Evolutionary conservation across 2,797 vertebrate genomes (phyloP), one percentile per base, ranked within the genome.

Genomic region (Myioborus miniatus): DNA sequence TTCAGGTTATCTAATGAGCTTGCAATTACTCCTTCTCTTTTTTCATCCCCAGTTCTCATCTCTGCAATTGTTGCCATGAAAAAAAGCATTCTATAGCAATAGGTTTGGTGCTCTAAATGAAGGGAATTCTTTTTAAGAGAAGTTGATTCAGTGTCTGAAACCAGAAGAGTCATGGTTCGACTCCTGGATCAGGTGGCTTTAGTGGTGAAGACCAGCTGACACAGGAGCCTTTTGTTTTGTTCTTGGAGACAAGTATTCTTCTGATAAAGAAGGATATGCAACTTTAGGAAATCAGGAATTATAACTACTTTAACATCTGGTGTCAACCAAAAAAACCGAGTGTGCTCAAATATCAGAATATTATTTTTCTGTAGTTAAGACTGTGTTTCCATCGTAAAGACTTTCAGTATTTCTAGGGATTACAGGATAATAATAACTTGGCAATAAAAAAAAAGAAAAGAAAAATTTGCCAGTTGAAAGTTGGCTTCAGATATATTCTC

Each of bases 171-270:
- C 15, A 63, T 90, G 93, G 67, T 93, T 94, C 79, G 18, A 93
- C 55, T 97, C 77, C 68, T 88, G 84, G 93, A 68, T 94, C 60
- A 71, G 53, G 79, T 96, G 75, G 37, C 41, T 96, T 18, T 75
- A 87, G 72, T 71, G 74, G 84, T 91, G 70, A 92, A 93, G 96
- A 72, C 89, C 88, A 96, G 92, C 74, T 96, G 94, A 89, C 94
- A 84, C 15, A 65, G 60, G 59, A 65, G 37, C 41, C 58, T 79
- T 90, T 87, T 86, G 41, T 85, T 88, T 89, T 84, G 19, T 50
- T 94, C 37, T 75, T 90, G 59, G 13, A 32, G 87, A 62, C 11
- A 50, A 34, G 23, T 58, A 2, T 49, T 84, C 86, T 93, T 72
- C 39, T 87, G 72, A 82, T 69, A 49, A 13, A 21, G 58, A 74